These are phyloP conservation scores for Drosophila leonis DNA, from an alignment of 2,888 invertebrate genomes.

Conservation along the genomic window DNA sequence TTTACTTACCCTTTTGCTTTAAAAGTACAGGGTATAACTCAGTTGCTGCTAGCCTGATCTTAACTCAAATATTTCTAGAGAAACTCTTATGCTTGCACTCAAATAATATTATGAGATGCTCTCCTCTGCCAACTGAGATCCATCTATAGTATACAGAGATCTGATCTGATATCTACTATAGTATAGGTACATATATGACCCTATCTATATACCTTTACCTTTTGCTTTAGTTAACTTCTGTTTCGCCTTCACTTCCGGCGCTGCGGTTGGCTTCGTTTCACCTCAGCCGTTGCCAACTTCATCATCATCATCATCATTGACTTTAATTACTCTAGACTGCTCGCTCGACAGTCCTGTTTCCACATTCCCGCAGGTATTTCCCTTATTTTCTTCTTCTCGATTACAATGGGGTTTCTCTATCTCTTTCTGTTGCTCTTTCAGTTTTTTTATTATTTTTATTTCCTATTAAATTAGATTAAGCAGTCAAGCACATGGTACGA, in stretches of 20 bases:
- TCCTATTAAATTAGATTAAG: conserved; percentile 78
- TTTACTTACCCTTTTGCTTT: no score
- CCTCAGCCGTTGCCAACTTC: conserved; percentile 22
- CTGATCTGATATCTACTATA: not conserved
- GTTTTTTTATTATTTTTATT: conserved; percentile 19
- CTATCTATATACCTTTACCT: not conserved
- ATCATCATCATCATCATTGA: conserved; percentile 28
- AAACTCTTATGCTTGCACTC: not conserved
- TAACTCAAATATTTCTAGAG: not conserved
- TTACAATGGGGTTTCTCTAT: conserved; percentile 32
- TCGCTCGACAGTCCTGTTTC: conserved; percentile 39
- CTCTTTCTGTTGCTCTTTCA: not conserved
- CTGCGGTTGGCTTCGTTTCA: conserved; percentile 61
- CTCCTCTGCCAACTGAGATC: not conserved
- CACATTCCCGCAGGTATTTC: conserved; percentile 70
- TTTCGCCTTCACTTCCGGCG: conserved; percentile 66
- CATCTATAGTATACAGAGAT: not conserved
- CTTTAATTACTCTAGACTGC: conserved; percentile 62
- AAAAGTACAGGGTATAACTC: not conserved
- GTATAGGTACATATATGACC: not conserved
- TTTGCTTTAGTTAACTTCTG: conserved; percentile 10
- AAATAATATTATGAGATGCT: not conserved
- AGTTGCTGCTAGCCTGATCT: not conserved
- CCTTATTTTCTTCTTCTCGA: conserved; percentile 56
- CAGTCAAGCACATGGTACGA: conserved; percentile 76